Evolutionary conservation across 92 coral and sea anemone genomes (phyloP).

Genomic region (Parazoanthus swiftii): DNA sequence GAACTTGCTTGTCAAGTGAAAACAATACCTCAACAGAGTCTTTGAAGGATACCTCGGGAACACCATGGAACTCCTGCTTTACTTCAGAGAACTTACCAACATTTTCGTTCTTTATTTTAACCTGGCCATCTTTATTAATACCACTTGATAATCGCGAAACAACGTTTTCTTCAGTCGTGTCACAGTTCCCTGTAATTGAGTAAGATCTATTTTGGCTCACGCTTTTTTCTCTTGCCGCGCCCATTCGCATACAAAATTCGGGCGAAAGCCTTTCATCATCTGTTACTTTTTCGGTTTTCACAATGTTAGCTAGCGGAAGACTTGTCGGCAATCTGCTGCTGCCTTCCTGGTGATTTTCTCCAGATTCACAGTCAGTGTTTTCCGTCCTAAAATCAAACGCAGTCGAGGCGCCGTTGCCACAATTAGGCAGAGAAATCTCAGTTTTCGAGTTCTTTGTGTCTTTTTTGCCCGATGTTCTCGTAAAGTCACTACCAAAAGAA

Average conservation of each 20-base stretch:
- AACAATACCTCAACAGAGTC: slow-evolving; percentile 28
- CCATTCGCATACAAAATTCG: neutral
- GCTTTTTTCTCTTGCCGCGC: neutral
- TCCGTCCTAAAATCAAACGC: neutral
- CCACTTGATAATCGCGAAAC: neutral
- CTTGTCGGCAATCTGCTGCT: neutral
- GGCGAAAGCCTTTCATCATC: neutral
- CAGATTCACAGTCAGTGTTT: neutral
- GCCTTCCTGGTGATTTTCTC: neutral
- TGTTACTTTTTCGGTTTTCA: neutral
- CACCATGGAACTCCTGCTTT: neutral
- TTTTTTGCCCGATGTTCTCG: neutral
- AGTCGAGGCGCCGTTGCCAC: neutral
- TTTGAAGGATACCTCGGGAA: slow-evolving; percentile 13
- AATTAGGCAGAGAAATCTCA: neutral
- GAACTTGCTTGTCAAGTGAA: neutral
- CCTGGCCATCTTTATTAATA: neutral
- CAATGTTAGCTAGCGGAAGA: neutral
- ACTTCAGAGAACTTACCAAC: neutral
- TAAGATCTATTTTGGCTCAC: neutral
- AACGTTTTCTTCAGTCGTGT: neutral
- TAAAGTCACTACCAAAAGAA: neutral
- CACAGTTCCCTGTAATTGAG: neutral
- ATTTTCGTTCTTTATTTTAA: neutral
- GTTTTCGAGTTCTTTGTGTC: neutral